Evolutionary conservation across 2,797 vertebrate genomes (phyloP).

Genomic region (Myotis vivesi): DNA sequence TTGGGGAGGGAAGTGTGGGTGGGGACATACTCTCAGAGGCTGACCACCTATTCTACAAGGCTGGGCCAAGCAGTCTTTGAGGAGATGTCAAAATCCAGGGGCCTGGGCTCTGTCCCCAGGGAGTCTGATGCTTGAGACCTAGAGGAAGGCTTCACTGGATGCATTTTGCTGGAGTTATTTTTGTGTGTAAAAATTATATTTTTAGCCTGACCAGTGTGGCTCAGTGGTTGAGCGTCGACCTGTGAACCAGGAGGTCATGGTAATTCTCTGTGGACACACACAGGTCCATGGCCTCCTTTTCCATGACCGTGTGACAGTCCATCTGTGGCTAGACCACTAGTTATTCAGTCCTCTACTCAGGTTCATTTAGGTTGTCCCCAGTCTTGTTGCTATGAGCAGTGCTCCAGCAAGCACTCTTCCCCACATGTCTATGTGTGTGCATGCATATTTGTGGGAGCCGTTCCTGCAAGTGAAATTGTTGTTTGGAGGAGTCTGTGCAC

Average conservation of each 20-base stretch:
- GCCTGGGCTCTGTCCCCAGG: neutral
- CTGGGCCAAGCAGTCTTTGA: neutral
- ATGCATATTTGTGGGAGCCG: neutral
- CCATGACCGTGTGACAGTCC: neutral
- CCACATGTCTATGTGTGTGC: neutral
- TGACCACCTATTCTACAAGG: neutral
- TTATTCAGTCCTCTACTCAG: neutral
- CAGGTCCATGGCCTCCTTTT: neutral
- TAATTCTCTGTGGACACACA: neutral
- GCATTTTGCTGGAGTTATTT: slow-evolving; percentile 34
- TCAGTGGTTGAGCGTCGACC: no score
- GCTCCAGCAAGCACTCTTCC: neutral
- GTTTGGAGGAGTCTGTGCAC: neutral
- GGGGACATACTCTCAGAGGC: neutral
- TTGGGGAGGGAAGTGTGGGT: no score
- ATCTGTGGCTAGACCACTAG: neutral
- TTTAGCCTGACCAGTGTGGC: neutral
- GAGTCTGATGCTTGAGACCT: neutral
- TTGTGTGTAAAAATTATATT: neutral
- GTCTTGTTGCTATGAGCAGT: neutral
- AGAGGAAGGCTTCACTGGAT: neutral
- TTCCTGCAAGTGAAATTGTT: neutral
- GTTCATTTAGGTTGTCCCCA: neutral
- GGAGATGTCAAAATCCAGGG: neutral
- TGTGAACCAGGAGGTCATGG: neutral